phyloP scores from a whole-genome alignment of 2,888 invertebrate genomes.

The Chorisops tibialis region DNA sequence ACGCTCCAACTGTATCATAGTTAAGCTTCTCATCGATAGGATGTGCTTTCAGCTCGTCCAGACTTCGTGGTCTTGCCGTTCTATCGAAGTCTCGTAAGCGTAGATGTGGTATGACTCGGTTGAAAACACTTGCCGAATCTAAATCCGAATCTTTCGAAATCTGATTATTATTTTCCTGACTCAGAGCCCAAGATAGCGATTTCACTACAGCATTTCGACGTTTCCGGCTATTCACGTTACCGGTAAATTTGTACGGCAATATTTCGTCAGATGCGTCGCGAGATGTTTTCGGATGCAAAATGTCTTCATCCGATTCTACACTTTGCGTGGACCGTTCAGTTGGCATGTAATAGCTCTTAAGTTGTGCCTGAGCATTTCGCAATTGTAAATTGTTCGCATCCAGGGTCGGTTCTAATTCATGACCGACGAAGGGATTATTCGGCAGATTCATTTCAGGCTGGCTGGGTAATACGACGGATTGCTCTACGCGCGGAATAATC shows the following conservation, averaged over 20 bases:
- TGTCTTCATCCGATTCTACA: background rate
- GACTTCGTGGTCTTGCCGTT: constrained; percentile 13
- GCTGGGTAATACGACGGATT: background rate
- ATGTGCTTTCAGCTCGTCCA: background rate
- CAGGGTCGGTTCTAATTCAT: constrained; percentile 30
- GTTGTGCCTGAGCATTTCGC: constrained; percentile 16
- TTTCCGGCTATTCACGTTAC: background rate
- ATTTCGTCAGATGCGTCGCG: background rate
- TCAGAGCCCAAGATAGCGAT: constrained; percentile 11
- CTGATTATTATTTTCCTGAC: constrained; percentile 8
- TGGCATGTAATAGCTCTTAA: constrained; percentile 27
- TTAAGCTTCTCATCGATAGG: background rate
- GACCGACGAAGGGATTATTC: constrained; percentile 7
- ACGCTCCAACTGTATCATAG: background rate
- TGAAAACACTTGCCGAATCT: background rate
- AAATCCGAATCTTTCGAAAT: background rate
- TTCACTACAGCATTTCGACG: constrained; percentile 18
- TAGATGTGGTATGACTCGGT: background rate
- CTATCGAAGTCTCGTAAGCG: constrained; percentile 2
- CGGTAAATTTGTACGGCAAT: background rate
- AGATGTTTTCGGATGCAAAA: background rate
- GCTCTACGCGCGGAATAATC: constrained; percentile 5
- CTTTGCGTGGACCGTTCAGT: background rate
- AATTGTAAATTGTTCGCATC: constrained; percentile 29
- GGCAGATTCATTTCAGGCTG: background rate